These are phyloP conservation scores for Lophius piscatorius DNA, from an alignment of 2,113 vertebrate species.

Conservation along the genomic window DNA sequence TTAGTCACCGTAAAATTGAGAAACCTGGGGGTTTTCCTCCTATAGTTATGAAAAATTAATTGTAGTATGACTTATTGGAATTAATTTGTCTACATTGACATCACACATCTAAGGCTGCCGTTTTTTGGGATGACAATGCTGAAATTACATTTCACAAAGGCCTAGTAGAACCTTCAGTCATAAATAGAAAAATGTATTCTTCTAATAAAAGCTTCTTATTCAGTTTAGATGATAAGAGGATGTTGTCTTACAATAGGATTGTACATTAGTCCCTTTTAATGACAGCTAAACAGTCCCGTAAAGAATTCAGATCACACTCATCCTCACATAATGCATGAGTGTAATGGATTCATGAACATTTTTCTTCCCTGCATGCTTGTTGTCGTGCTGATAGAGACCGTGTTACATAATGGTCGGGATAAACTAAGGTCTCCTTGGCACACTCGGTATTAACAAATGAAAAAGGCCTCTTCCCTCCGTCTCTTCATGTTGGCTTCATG, in stretches of 20 bases:
- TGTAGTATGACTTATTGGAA: too few relatives aligned
- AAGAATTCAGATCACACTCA: background rate
- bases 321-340: background rate
- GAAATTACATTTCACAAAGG: too few relatives aligned
- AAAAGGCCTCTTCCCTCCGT: constrained; percentile 41
- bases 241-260: too few relatives aligned
- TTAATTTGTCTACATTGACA: too few relatives aligned
- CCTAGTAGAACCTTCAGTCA: too few relatives aligned
- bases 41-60: too few relatives aligned
- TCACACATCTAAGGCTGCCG: too few relatives aligned
- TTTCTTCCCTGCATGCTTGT: constrained; percentile 1
- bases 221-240: background rate
- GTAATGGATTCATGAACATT: constrained; percentile 5
- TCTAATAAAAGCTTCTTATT: background rate
- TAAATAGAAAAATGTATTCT: too few relatives aligned
- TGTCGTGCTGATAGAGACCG: constrained; percentile 16
- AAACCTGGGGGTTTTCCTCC: too few relatives aligned
- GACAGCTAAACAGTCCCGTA: background rate
- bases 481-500: constrained; percentile 42
- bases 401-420: constrained; percentile 49
- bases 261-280: background rate
- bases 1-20: too few relatives aligned
- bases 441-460: constrained; percentile 29
- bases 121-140: too few relatives aligned
- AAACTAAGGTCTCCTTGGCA: constrained; percentile 36